These are phyloP conservation scores for Sander vitreus DNA, from an alignment of 2,113 vertebrate genomes.

Conservation along the genomic window DNA sequence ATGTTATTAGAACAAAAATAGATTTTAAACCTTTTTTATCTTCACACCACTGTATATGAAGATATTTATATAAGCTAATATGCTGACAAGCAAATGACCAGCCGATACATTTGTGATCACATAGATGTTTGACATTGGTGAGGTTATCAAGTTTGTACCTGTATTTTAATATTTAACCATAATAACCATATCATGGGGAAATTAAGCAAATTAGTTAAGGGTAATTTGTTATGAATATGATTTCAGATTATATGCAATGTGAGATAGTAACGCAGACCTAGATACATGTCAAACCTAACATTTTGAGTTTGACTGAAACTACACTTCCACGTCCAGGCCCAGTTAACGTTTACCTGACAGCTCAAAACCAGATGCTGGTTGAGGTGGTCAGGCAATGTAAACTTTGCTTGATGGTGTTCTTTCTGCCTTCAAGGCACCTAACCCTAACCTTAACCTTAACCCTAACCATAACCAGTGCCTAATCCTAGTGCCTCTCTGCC, in stretches of 20 bases:
- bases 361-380: constrained; percentile 54
- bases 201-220: neutral
- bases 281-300: constrained; percentile 7
- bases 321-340: constrained; percentile 33
- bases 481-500: no score
- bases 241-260: neutral
- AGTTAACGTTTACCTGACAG: constrained; percentile 51
- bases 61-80: neutral
- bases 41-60: neutral
- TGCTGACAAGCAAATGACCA: neutral
- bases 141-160: neutral
- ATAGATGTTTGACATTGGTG: neutral
- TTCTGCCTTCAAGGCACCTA: no score
- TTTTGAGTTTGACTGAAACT: constrained; percentile 15
- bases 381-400: constrained; percentile 40
- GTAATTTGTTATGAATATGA: neutral
- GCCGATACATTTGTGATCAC: neutral
- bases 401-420: neutral
- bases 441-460: no score
- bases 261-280: neutral
- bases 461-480: no score
- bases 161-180: neutral
- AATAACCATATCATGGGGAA: neutral
- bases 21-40: neutral
- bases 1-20: neutral